Percentiles rank a stretch among this genome's conserved stretches.
Conservation (phyloP, 2,113 vertebrate genomes). For the Meriones unguiculatus region DNA sequence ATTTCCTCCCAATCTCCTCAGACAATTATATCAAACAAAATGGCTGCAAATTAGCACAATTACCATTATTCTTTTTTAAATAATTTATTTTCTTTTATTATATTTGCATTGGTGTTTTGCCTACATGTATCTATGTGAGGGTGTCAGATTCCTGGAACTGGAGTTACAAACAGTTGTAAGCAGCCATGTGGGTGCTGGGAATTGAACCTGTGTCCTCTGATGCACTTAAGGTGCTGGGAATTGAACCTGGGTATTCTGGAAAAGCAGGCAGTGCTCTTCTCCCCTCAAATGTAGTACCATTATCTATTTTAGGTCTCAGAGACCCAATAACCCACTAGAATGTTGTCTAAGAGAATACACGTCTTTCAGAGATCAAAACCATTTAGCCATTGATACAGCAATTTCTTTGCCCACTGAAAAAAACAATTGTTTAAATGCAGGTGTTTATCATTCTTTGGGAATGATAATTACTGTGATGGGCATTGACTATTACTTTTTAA, state of each 20-base stretch:
- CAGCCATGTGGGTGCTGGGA: too few species aligned
- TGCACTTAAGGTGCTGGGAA: too few species aligned
- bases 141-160: too few species aligned
- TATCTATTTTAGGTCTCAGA: neutral
- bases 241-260: too few species aligned
- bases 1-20: neutral
- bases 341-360: neutral
- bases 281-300: too few species aligned
- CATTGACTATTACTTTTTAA: neutral
- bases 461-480: neutral
- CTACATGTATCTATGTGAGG: too few species aligned
- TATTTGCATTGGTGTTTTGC: too few species aligned
- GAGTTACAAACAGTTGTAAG: too few species aligned
- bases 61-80: neutral
- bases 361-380: neutral
- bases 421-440: neutral
- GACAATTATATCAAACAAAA: neutral
- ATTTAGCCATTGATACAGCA: neutral
- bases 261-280: too few species aligned
- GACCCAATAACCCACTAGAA: neutral
- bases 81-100: too few species aligned
- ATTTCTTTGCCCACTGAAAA: neutral
- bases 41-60: neutral
- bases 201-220: too few species aligned
- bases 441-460: neutral